These are phyloP conservation scores for Cricetomys ansorgei DNA, from an alignment of 2,113 vertebrate species.

Conservation along the genomic window DNA sequence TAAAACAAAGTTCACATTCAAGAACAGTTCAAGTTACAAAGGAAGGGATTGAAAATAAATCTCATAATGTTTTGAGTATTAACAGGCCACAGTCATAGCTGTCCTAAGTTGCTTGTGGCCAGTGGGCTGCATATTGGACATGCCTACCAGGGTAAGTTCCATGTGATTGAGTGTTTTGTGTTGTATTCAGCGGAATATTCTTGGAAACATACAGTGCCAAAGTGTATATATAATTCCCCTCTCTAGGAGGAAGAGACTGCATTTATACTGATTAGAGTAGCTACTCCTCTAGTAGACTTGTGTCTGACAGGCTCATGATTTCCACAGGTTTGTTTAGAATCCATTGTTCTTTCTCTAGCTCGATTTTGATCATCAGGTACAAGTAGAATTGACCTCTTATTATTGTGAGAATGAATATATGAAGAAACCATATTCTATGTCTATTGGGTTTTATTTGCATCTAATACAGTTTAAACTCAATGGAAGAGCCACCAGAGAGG, in stretches of 20 bases:
- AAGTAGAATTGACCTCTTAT: not conserved
- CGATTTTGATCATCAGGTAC: rapidly evolving
- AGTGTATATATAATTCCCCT: not conserved
- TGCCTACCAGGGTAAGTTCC: not conserved
- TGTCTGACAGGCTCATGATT: not conserved
- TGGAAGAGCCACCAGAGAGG: not conserved
- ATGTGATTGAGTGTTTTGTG: not conserved
- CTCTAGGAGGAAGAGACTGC: not conserved
- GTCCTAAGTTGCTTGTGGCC: not conserved
- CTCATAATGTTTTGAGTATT: not conserved
- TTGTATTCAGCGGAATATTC: not conserved
- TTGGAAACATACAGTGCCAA: not conserved
- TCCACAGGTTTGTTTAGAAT: not conserved
- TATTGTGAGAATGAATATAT: not conserved
- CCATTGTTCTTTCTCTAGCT: not conserved
- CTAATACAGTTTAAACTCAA: not conserved
- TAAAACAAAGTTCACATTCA: not conserved
- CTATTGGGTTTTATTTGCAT: not conserved
- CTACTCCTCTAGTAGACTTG: not conserved
- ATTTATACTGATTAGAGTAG: not conserved
- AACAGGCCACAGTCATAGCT: not conserved
- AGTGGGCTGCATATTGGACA: not conserved
- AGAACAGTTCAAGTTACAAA: not conserved
- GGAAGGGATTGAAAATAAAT: not conserved
- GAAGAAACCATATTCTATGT: not conserved